These are phyloP conservation scores for Momotus momota DNA, from an alignment of 2,797 vertebrate genomes.

Conservation along the genomic window DNA sequence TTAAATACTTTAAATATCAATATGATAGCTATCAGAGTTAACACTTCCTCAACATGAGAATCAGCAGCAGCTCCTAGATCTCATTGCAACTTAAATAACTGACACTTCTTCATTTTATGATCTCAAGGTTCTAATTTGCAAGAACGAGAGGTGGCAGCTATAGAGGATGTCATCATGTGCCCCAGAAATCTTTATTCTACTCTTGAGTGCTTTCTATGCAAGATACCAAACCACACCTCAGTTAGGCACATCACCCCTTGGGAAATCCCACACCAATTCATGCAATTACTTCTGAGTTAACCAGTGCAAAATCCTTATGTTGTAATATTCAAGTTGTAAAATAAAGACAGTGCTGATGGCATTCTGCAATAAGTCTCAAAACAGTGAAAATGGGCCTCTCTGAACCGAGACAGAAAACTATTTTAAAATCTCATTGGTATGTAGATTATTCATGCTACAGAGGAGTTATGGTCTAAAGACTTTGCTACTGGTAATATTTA, in stretches of 20 bases:
- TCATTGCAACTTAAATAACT: background rate
- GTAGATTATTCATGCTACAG: background rate
- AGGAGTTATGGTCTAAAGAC: background rate
- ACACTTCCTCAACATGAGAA: background rate
- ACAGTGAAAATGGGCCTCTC: background rate
- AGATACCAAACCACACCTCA: background rate
- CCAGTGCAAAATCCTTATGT: background rate
- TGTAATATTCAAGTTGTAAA: background rate
- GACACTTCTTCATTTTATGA: background rate
- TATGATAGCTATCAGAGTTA: background rate
- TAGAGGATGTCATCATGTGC: background rate
- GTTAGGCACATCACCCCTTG: background rate
- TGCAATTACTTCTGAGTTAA: background rate
- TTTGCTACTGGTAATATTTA: background rate
- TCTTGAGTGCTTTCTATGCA: background rate
- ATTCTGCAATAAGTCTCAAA: background rate
- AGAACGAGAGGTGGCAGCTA: background rate
- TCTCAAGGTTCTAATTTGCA: background rate
- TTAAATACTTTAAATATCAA: slow-evolving; percentile 2
- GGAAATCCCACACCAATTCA: background rate
- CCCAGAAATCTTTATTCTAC: background rate
- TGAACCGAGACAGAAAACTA: background rate
- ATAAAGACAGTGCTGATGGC: background rate
- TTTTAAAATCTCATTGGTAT: background rate
- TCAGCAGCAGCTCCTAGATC: background rate